These are phyloP conservation scores for Scaptomyza montana DNA, from an alignment of 1,140 invertebrate genomes.

Conservation along the genomic window DNA sequence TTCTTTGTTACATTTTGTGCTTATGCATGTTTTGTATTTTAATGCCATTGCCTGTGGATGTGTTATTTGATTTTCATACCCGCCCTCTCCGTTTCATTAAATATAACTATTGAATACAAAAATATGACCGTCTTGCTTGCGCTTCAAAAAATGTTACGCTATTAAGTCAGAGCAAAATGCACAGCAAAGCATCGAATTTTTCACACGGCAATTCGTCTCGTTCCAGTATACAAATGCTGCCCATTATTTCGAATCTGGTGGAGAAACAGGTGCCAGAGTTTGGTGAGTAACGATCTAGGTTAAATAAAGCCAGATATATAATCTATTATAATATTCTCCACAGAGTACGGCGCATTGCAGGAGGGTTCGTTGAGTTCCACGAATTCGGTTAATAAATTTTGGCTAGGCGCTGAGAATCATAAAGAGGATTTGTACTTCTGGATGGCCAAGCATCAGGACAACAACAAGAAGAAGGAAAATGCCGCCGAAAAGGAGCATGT, in stretches of 20 bases:
- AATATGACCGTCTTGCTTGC: neutral
- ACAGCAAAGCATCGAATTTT: slow-evolving; percentile 79
- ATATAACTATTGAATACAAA: slow-evolving; percentile 1
- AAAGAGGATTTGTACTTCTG: slow-evolving; percentile 96
- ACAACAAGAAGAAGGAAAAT: slow-evolving; percentile 84
- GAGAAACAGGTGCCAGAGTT: slow-evolving; percentile 82
- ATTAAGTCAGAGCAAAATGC: slow-evolving; percentile 64
- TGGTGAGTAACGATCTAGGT: slow-evolving; percentile 44
- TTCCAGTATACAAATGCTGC: slow-evolving; percentile 84
- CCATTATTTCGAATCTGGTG: slow-evolving; percentile 82
- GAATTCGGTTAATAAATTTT: slow-evolving; percentile 85
- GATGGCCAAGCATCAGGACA: slow-evolving; percentile 96
- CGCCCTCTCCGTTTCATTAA: neutral
- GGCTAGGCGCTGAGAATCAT: slow-evolving; percentile 84
- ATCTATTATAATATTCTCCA: neutral
- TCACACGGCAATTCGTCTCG: slow-evolving; percentile 83
- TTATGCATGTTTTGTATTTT: slow-evolving; percentile 36
- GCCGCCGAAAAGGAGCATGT: slow-evolving; percentile 61
- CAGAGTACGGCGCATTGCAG: slow-evolving; percentile 89
- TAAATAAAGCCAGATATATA: neutral
- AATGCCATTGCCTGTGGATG: slow-evolving; percentile 33
- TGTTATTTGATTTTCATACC: slow-evolving; percentile 49
- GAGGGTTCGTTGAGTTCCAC: slow-evolving; percentile 87
- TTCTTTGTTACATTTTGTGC: neutral
- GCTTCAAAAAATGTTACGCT: neutral